A percentile compares a stretch with the other conserved stretches of the same genome.
phyloP scores from a whole-genome alignment of 2,888 invertebrate species.

The Polydrusus tereticollis region DNA sequence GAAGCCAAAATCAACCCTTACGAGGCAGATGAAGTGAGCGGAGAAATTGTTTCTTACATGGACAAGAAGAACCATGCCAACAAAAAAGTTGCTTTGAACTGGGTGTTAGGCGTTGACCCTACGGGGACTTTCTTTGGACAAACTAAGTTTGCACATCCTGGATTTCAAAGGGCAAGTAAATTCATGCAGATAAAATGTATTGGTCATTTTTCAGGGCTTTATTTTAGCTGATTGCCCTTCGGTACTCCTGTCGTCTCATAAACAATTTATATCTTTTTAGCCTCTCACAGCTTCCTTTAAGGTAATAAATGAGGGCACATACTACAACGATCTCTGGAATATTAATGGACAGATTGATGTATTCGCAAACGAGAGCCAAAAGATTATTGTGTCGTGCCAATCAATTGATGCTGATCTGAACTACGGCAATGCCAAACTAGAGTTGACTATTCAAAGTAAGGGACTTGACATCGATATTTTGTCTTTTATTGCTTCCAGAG shows the following conservation, averaged over 20 bases:
- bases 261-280: too few relatives aligned
- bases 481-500: conserved; percentile 46
- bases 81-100: conserved; percentile 75
- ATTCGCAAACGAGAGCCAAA: conserved; percentile 73
- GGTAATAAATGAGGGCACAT: conserved; percentile 46
- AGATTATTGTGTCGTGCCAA: conserved; percentile 67
- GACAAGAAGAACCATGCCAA: conserved; percentile 80
- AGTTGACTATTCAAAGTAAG: conserved; percentile 66
- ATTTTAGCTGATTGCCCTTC: too few relatives aligned
- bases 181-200: too few relatives aligned
- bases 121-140: conserved; percentile 70
- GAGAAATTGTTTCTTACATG: conserved; percentile 76
- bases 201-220: too few relatives aligned
- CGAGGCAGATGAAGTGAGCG: conserved; percentile 72
- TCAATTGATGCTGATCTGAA: conserved; percentile 11
- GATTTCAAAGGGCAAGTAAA: conserved; percentile 69
- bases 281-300: conserved; percentile 50
- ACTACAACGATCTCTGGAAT: conserved; percentile 67
- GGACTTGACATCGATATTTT: conserved; percentile 60
- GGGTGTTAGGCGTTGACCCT: conserved; percentile 70
- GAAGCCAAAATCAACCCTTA: conserved; percentile 67
- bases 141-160: conserved; percentile 77
- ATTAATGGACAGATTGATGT: conserved; percentile 70
- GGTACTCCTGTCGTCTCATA: too few relatives aligned
- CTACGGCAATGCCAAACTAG: conserved; percentile 10